These are phyloP conservation scores for Festucalex cinctus DNA, from an alignment of 2,113 vertebrate genomes.

Conservation along the genomic window DNA sequence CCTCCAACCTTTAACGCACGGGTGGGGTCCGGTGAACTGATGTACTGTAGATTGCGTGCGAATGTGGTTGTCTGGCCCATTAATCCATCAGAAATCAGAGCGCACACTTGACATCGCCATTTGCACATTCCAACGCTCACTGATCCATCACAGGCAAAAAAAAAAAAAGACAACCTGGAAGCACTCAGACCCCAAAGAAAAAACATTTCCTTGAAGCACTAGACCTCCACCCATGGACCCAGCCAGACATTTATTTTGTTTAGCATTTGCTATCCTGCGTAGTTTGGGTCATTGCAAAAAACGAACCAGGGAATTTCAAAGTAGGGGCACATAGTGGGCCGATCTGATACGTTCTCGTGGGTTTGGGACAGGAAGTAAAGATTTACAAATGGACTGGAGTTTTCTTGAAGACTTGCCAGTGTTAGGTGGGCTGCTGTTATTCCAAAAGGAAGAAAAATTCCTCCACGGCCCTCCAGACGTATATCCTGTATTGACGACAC, in stretches of 20 bases:
- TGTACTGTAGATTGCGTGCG: conserved; percentile 30
- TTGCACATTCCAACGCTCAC: conserved; percentile 49
- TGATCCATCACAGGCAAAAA: conserved; percentile 62
- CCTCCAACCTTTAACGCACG: conserved; percentile 32
- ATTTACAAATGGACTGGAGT: conserved; percentile 47
- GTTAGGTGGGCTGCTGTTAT: conserved; percentile 56
- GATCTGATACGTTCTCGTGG: conserved; percentile 53
- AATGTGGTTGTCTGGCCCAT: conserved; percentile 31
- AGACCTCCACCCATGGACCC: conserved; percentile 40
- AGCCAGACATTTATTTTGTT: conserved; percentile 62
- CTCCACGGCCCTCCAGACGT: conserved; percentile 40
- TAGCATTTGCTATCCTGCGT: conserved; percentile 43
- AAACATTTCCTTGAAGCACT: conserved; percentile 59
- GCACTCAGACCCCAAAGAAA: conserved; percentile 56
- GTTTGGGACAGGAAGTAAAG: conserved; percentile 55
- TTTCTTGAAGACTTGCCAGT: conserved; percentile 49
- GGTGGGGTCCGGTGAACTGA: conserved; percentile 46
- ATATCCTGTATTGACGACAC: conserved; percentile 37
- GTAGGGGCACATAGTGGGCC: conserved; percentile 12
- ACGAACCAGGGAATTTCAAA: conserved; percentile 53
- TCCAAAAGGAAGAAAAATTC: conserved; percentile 55
- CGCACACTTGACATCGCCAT: conserved; percentile 39
- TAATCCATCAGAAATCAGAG: conserved; percentile 55
- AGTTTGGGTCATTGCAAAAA: conserved; percentile 45
- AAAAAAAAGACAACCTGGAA: conserved; percentile 65